phyloP scores from a whole-genome alignment of 2,113 vertebrate species.

The Hydrochoerus hydrochaeris region DNA sequence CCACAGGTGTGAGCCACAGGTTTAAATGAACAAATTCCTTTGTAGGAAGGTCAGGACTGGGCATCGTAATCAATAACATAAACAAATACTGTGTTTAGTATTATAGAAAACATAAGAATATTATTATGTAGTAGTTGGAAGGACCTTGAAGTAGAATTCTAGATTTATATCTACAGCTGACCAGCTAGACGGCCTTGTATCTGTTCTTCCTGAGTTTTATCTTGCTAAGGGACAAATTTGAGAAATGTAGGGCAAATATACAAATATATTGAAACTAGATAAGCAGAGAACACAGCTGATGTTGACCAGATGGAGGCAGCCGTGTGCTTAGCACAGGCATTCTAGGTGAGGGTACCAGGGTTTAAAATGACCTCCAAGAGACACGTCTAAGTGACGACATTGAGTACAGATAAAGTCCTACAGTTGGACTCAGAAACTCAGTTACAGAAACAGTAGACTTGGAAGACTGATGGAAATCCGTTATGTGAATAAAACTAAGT shows the following conservation, averaged over 20 bases:
- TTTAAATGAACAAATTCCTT: not conserved
- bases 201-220: not conserved
- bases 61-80: not conserved
- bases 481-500: not conserved
- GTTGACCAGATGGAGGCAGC: not conserved
- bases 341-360: not conserved
- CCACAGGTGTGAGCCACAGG: not conserved
- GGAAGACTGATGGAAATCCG: not conserved
- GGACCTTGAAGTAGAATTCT: not conserved
- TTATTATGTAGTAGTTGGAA: not conserved
- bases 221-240: not conserved
- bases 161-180: not conserved
- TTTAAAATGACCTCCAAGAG: conserved; percentile 31
- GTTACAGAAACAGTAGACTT: not conserved
- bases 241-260: not conserved
- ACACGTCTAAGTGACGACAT: not conserved
- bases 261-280: not conserved
- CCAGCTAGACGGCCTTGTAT: not conserved
- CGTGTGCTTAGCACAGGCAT: not conserved
- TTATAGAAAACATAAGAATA: not conserved
- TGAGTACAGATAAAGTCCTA: not conserved
- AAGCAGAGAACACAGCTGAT: not conserved
- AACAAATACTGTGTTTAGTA: not conserved
- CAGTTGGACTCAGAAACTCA: not conserved
- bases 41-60: not conserved